phyloP scores from a whole-genome alignment of 2,888 invertebrate species.

The Brenthis daphne region DNA sequence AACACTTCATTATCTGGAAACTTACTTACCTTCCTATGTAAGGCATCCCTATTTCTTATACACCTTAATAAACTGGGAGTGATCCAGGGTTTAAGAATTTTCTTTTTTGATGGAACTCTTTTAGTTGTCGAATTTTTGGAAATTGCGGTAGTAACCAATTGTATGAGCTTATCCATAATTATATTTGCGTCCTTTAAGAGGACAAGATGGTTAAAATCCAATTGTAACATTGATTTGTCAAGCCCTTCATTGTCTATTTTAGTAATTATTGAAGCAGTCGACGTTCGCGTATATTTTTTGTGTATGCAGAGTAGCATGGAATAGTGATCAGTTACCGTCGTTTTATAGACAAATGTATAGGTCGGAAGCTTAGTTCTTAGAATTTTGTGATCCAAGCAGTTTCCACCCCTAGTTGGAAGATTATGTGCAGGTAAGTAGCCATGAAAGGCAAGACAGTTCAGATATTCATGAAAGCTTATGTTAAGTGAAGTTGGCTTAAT shows the following conservation, averaged over 20 bases:
- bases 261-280: background rate
- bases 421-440: conserved; percentile 13
- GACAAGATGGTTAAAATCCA: too few species aligned
- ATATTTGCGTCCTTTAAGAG: too few species aligned
- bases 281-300: too few species aligned
- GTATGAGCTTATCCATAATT: too few species aligned
- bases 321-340: conserved; percentile 13
- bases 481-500: conserved; percentile 9
- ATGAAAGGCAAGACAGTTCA: conserved; percentile 7
- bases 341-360: background rate
- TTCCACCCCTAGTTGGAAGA: conserved; percentile 11
- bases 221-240: background rate
- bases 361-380: conserved; percentile 4
- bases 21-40: background rate
- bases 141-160: too few species aligned
- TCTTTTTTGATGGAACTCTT: too few species aligned
- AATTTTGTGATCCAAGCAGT: conserved; percentile 24
- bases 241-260: background rate
- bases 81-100: conserved; percentile 19
- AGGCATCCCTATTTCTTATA: conserved; percentile 8
- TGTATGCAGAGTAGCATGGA: background rate
- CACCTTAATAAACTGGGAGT: conserved; percentile 19
- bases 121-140: too few species aligned
- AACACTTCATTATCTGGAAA: conserved; percentile 12
- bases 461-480: conserved; percentile 8